Base-by-base conservation (phyloP, 2,888 invertebrate species). In the Eudemis profundana region DNA sequence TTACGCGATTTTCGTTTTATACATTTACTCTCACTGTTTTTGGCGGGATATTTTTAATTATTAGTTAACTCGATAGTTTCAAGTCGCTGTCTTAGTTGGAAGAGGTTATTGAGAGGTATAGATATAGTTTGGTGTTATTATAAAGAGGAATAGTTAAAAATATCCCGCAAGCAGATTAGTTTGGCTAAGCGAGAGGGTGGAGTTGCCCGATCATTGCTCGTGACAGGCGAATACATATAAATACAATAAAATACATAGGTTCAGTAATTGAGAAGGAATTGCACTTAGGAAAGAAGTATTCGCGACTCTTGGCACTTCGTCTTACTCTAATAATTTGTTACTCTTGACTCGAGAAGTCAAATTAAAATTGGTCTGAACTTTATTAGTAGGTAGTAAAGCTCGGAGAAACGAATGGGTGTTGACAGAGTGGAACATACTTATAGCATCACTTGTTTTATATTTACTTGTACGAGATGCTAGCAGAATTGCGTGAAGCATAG, bases 231-330 rank as follows among this genome's bases (percentile, higher is more conserved):
- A 47, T 65, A 61, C 65, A 69, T 49, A 61, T 33, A 76, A 70
- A 74, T 71, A 77, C 68, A 75, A 77, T 68, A 73, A 67, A 75
- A 59, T 68, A 72, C 68, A 72, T 69, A 73, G 72, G 75, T 81
- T 80, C 75, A 81, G 73, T 84, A 85, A 85, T 87, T 85, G 85
- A 87, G 82, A 85, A 86, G 80, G 82, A 90, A 88, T 88, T 88
- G 91, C 89, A 87, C 86, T 87, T 89, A 80, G 80, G 83, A 84
- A 83, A 84, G 68, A 67, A 68, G 76, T 81, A 79, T 83, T 82
- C 76, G 83, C 82, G 78, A 84, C 83, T 85, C 86, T 91, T 92
- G 91, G 91, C 91, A 92, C 91, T 90, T 90, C 77, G 72, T 84
- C 88, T 90, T 90, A 92, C 75, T 75, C 86, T 90, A 89, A 81